A percentile compares a stretch with the other conserved stretches of the same genome.
These are phyloP conservation scores for Dryobota labecula DNA, from an alignment of 2,888 invertebrate species.

Conservation along the genomic window DNA sequence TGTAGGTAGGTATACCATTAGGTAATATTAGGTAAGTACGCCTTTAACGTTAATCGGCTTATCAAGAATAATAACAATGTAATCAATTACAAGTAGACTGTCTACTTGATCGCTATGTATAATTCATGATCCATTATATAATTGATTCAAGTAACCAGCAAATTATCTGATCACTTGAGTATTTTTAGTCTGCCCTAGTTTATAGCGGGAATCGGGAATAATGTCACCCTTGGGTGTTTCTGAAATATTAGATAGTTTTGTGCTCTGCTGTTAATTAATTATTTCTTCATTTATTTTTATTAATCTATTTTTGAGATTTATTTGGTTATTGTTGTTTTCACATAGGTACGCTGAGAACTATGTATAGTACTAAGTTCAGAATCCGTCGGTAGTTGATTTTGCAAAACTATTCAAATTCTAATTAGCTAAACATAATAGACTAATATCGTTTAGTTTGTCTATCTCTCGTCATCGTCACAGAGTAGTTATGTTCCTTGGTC, in stretches of 20 bases:
- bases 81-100: constrained; percentile 42
- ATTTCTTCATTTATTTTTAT: neutral
- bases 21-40: neutral
- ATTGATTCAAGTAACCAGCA: constrained; percentile 32
- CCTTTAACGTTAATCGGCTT: constrained; percentile 49
- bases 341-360: too few relatives aligned
- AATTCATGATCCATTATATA: constrained; percentile 47
- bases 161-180: constrained; percentile 22
- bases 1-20: neutral
- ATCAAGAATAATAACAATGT: constrained; percentile 48
- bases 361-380: neutral
- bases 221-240: neutral
- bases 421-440: neutral
- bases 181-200: constrained; percentile 27
- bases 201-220: constrained; percentile 7
- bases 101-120: constrained; percentile 34
- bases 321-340: neutral
- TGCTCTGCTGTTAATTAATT: neutral
- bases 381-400: neutral
- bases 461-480: neutral
- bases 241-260: neutral
- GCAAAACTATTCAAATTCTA: neutral
- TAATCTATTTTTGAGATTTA: neutral
- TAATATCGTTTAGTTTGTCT: neutral
- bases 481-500: too few relatives aligned